These are phyloP conservation scores for Gadus macrocephalus DNA, from an alignment of 2,113 vertebrate genomes.

Conservation along the genomic window DNA sequence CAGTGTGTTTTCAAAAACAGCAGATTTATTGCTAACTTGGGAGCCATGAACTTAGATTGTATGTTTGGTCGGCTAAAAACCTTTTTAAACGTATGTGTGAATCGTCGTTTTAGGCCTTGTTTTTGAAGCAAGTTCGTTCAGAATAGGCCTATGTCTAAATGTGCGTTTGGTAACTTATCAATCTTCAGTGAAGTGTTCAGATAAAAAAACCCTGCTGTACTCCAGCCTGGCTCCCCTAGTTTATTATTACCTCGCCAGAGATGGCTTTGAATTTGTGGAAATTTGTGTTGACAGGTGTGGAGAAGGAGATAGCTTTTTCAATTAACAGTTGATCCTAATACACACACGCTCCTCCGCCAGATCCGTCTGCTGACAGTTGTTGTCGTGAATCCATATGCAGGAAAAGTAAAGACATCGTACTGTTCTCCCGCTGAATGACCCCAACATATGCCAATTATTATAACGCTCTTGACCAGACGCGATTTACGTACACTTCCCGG, in stretches of 20 bases:
- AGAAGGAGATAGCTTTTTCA: conserved; percentile 65
- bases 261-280: conserved; percentile 55
- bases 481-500: conserved; percentile 34
- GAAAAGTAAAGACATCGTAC: conserved; percentile 58
- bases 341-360: not conserved
- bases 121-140: too few relatives aligned
- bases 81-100: too few relatives aligned
- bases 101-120: too few relatives aligned
- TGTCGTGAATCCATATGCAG: conserved; percentile 62
- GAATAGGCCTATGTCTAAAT: too few relatives aligned
- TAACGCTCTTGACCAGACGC: conserved; percentile 55
- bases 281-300: conserved; percentile 52
- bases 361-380: conserved; percentile 51
- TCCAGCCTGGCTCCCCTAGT: too few relatives aligned
- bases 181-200: too few relatives aligned
- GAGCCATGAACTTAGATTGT: too few relatives aligned
- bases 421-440: conserved; percentile 57
- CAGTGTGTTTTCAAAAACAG: too few relatives aligned
- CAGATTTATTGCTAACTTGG: too few relatives aligned
- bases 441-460: conserved; percentile 56
- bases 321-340: conserved; percentile 60
- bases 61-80: too few relatives aligned
- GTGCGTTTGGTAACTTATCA: too few relatives aligned
- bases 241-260: conserved; percentile 62
- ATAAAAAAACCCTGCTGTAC: too few relatives aligned